Conservation (phyloP, 1,140 invertebrate species). For the Zaprionus davidi region DNA sequence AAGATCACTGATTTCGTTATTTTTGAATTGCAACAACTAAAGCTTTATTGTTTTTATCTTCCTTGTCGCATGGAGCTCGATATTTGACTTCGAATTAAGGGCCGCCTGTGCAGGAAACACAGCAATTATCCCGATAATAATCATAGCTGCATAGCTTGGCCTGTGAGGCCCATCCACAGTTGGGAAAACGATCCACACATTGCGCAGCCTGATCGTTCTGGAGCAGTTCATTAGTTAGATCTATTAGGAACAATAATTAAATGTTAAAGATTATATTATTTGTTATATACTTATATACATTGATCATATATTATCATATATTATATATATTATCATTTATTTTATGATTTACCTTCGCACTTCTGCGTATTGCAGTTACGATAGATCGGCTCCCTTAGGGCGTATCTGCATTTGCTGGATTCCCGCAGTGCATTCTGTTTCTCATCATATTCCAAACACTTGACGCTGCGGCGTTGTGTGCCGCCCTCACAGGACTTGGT, state of each 20-base stretch:
- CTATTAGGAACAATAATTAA: constrained; percentile 23
- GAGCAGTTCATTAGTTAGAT: constrained; percentile 64
- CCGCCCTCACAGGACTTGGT: constrained; percentile 87
- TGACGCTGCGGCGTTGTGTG: constrained; percentile 86
- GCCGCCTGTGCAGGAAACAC: constrained; percentile 81
- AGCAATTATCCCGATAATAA: constrained; percentile 92
- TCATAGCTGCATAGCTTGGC: constrained; percentile 92
- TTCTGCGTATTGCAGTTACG: constrained; percentile 87
- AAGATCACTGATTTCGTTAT: constrained; percentile 45
- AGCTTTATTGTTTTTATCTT: constrained; percentile 14
- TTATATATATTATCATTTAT: neutral
- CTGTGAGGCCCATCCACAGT: constrained; percentile 91
- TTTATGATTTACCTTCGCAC: constrained; percentile 84
- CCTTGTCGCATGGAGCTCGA: constrained; percentile 8
- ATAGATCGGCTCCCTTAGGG: constrained; percentile 85
- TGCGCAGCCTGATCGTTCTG: constrained; percentile 66
- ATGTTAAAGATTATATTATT: neutral
- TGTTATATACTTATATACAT: too few species aligned
- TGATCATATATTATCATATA: neutral
- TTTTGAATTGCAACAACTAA: constrained; percentile 30
- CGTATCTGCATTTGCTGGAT: constrained; percentile 85
- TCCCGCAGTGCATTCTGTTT: constrained; percentile 80
- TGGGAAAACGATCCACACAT: constrained; percentile 90
- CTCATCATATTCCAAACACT: constrained; percentile 86
- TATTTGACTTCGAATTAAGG: constrained; percentile 21